These are phyloP conservation scores for Sebastes jordani DNA, from an alignment of 2,797 vertebrate species.

Conservation along the genomic window DNA sequence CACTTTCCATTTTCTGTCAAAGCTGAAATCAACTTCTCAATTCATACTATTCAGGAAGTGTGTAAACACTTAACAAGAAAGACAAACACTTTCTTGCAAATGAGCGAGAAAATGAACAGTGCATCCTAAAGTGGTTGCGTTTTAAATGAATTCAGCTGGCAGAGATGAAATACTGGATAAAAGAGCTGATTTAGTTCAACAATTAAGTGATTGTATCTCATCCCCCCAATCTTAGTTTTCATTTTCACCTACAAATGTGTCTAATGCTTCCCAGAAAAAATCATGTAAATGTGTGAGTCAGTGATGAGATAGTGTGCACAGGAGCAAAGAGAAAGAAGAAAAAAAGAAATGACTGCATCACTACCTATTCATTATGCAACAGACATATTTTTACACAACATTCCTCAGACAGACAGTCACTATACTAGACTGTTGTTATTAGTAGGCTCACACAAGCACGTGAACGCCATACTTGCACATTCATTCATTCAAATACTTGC, in stretches of 20 bases:
- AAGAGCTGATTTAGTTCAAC: neutral
- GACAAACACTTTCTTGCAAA: neutral
- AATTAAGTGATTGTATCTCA: neutral
- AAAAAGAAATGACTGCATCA: conserved; percentile 1
- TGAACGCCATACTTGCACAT: neutral
- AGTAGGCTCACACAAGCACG: neutral
- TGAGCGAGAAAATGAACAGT: neutral
- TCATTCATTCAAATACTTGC: neutral
- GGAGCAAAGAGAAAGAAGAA: conserved; percentile 3
- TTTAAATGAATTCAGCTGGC: neutral
- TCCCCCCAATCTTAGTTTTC: neutral
- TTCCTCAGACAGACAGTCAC: conserved; percentile 21
- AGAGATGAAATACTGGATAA: neutral
- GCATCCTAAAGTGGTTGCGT: neutral
- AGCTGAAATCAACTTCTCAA: neutral
- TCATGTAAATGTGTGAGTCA: conserved; percentile 11
- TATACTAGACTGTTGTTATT: neutral
- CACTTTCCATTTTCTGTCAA: neutral
- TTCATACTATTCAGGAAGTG: neutral
- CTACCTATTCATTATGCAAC: conserved; percentile 47
- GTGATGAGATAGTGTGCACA: neutral
- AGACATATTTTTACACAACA: conserved; percentile 36
- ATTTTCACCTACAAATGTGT: neutral
- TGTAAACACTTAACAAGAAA: no score
- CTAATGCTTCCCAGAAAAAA: neutral